phyloP scores from a whole-genome alignment of 2,113 vertebrate species.

The Xenopus tropicalis region DNA sequence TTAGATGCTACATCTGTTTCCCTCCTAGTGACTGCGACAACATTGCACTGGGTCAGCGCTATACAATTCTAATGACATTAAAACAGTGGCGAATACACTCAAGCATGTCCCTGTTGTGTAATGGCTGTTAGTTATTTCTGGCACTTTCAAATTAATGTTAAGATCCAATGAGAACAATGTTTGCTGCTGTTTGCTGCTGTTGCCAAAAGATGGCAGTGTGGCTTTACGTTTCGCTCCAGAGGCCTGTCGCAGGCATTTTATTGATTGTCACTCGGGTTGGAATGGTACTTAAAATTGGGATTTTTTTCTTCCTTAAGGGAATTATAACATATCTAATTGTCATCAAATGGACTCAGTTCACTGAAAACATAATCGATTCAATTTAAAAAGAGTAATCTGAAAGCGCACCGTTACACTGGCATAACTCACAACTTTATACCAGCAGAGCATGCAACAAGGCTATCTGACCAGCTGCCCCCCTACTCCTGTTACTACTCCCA shows the following conservation, averaged over 20 bases:
- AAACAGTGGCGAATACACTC: slow-evolving; percentile 2
- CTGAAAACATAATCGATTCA: slow-evolving; percentile 61
- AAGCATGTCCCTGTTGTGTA: neutral
- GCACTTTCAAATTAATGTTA: neutral
- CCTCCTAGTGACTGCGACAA: neutral
- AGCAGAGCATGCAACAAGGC: no score
- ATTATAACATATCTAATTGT: slow-evolving; percentile 61
- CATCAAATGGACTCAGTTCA: slow-evolving; percentile 54
- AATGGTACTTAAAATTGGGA: slow-evolving; percentile 43
- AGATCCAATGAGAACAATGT: neutral
- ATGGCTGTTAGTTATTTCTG: neutral
- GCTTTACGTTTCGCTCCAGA: slow-evolving; percentile 36
- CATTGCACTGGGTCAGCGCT: neutral
- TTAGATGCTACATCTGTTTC: neutral
- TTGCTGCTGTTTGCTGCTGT: neutral
- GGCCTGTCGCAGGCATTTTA: neutral
- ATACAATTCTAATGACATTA: neutral
- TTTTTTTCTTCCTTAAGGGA: slow-evolving; percentile 54
- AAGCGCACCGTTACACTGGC: slow-evolving; percentile 50
- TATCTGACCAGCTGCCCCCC: no score
- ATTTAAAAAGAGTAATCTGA: slow-evolving; percentile 55
- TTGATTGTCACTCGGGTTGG: slow-evolving; percentile 42
- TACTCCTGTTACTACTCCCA: no score
- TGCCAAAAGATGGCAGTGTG: slow-evolving; percentile 60
- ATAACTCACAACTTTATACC: neutral